These are phyloP conservation scores for Epinephelus lanceolatus DNA, from an alignment of 2,113 vertebrate species.

Conservation along the genomic window DNA sequence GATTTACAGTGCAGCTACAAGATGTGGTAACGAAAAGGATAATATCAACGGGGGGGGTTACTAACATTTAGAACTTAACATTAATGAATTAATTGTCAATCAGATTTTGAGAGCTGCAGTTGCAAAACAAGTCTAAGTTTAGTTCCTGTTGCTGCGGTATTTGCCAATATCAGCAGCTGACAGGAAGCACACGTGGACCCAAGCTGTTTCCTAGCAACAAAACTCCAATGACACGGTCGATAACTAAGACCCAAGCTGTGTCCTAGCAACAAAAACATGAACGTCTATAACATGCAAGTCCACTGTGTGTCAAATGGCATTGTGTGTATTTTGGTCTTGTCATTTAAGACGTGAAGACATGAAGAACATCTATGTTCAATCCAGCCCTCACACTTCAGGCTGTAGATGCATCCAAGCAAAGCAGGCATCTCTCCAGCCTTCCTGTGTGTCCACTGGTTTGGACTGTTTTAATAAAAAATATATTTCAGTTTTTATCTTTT, in stretches of 20 bases:
- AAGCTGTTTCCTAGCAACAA: constrained; percentile 19
- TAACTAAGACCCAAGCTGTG: constrained; percentile 10
- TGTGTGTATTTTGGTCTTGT: neutral
- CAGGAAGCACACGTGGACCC: constrained; percentile 15
- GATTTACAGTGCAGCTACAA: neutral
- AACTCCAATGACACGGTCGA: neutral
- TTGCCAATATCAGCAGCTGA: neutral
- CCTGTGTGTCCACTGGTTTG: neutral
- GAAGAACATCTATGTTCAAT: neutral
- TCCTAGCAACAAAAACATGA: constrained; percentile 29
- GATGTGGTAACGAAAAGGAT: neutral
- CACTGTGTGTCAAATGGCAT: neutral
- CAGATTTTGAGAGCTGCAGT: neutral
- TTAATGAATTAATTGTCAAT: too few species aligned
- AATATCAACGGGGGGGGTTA: too few species aligned
- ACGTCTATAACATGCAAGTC: neutral
- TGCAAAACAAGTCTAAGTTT: neutral
- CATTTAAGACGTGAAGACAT: neutral
- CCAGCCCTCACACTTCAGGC: neutral
- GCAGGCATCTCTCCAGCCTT: neutral
- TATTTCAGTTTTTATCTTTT: too few species aligned
- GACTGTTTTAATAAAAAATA: neutral
- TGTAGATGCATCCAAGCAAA: too few species aligned
- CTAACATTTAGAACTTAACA: too few species aligned
- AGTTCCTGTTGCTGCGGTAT: constrained; percentile 24